Conservation (phyloP, 2,113 vertebrate genomes). For the Pluvianellus socialis region DNA sequence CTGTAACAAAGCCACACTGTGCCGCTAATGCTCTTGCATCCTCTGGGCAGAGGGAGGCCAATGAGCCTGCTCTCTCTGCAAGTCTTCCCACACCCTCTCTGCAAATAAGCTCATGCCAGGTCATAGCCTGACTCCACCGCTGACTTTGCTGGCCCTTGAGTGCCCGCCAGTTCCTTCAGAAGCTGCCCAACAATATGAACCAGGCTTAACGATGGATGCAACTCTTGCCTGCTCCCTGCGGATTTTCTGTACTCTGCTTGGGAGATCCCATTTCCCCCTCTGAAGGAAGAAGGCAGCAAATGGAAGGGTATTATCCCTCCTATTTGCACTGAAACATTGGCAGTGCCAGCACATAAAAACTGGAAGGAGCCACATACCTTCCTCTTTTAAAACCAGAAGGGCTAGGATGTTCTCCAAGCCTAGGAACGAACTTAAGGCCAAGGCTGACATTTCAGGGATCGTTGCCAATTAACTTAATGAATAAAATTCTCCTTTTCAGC, state of each 20-base stretch:
- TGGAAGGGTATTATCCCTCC: background rate
- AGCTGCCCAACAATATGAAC: background rate
- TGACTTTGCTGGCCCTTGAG: background rate
- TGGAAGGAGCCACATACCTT: background rate
- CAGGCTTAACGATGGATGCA: background rate
- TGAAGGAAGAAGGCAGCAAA: background rate
- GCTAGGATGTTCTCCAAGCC: background rate
- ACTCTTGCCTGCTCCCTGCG: background rate
- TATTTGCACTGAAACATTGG: background rate
- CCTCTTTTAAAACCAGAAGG: background rate
- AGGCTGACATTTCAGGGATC: slow-evolving; percentile 26
- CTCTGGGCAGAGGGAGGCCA: background rate
- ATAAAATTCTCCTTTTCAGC: slow-evolving; percentile 41
- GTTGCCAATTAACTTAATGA: slow-evolving; percentile 53
- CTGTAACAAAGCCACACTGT: background rate
- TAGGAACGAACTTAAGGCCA: slow-evolving; percentile 25
- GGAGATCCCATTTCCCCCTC: background rate
- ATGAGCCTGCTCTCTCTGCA: background rate
- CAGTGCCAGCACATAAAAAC: background rate
- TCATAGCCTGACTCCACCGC: background rate
- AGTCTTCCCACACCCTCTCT: background rate
- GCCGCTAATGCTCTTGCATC: background rate
- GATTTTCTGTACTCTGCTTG: background rate
- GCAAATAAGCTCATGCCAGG: background rate
- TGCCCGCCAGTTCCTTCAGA: background rate